Percentiles rank a stretch among this genome's conserved stretches.
phyloP scores from a whole-genome alignment of 2,797 vertebrate genomes.

The Otolemur crassicaudatus region DNA sequence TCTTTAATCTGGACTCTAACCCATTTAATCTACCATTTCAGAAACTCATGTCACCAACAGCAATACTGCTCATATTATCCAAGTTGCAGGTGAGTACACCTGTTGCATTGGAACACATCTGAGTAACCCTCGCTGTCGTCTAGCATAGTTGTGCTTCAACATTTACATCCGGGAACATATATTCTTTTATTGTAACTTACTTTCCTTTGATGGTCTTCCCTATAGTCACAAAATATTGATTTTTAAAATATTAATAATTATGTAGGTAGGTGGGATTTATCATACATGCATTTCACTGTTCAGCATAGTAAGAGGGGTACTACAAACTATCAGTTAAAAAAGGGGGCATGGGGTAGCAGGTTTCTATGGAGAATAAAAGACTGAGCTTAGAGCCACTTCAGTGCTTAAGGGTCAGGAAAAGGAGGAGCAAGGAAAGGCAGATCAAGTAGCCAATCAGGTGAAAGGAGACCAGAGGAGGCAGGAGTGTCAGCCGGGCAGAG shows the following conservation, averaged over 20 bases:
- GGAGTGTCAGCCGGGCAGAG: not conserved
- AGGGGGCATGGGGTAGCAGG: not conserved
- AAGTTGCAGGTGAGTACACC: not conserved
- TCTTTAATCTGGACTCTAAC: not conserved
- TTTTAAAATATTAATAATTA: conserved; percentile 25
- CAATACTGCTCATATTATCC: not conserved
- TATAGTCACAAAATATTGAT: not conserved
- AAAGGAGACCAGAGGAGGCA: not conserved
- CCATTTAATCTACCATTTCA: not conserved
- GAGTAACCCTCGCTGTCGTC: not conserved
- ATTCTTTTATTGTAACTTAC: not conserved
- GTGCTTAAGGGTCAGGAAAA: not conserved
- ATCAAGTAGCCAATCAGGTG: not conserved
- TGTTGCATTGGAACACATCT: not conserved
- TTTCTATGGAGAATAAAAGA: not conserved
- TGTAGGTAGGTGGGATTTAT: not conserved
- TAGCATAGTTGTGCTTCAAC: not conserved
- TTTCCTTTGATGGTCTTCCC: not conserved
- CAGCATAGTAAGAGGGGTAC: not conserved
- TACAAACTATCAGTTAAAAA: not conserved
- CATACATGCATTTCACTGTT: not conserved
- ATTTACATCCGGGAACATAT: not conserved
- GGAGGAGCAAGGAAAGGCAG: not conserved
- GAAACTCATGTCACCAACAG: not conserved
- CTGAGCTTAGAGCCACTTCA: not conserved